Evolutionary conservation across 2,113 vertebrate genomes (phyloP).

Genomic region (Brachypteracias leptosomus): DNA sequence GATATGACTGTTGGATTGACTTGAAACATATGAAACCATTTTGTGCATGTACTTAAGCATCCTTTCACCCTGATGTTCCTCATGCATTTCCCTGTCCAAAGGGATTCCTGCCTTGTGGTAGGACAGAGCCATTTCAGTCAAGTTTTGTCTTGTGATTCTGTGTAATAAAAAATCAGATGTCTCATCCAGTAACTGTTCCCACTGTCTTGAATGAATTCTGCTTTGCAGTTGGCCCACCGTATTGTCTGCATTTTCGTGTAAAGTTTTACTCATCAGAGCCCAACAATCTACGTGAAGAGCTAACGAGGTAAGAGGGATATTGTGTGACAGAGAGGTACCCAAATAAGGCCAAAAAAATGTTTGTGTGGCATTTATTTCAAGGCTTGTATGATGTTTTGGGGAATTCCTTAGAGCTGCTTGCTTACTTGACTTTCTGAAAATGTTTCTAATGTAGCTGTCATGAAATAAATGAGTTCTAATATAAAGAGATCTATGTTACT

Average conservation of each 20-base stretch:
- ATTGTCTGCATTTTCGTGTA: constrained; percentile 96
- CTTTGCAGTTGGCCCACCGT: constrained; percentile 89
- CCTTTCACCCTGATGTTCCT: not conserved
- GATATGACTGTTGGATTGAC: not conserved
- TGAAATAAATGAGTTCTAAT: not conserved
- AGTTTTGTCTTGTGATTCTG: not conserved
- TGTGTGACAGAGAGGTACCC: not conserved
- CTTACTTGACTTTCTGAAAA: not conserved
- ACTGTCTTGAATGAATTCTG: not conserved
- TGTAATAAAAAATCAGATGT: not conserved
- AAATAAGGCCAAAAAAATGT: not conserved
- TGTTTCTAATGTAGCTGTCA: not conserved
- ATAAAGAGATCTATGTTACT: not conserved
- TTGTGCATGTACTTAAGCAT: not conserved
- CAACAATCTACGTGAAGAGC: constrained; percentile 96
- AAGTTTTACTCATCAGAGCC: constrained; percentile 99
- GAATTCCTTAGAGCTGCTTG: not conserved
- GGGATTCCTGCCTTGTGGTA: not conserved
- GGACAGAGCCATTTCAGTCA: not conserved
- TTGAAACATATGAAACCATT: not conserved
- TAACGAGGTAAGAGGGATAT: constrained; percentile 84
- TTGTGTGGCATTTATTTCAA: not conserved
- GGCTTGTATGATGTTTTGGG: not conserved
- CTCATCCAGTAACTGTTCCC: not conserved
- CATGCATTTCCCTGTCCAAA: not conserved